These are phyloP conservation scores for Peromyscus eremicus DNA, from an alignment of 2,797 vertebrate genomes.

Conservation along the genomic window DNA sequence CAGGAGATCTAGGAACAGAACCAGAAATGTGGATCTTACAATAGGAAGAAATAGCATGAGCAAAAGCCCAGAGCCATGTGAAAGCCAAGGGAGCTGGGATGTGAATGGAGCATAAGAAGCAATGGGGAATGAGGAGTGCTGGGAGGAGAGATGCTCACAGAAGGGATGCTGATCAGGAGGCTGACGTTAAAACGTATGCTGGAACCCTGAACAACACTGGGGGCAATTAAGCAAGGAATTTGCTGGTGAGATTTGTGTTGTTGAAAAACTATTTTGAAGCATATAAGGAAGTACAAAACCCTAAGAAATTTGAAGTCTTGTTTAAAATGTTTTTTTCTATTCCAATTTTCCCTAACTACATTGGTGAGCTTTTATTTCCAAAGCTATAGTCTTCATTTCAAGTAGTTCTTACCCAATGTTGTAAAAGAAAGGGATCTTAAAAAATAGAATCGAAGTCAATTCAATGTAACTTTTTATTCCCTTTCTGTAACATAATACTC, in stretches of 20 bases:
- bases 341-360: slow-evolving; percentile 19
- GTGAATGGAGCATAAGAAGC: neutral
- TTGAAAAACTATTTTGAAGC: neutral
- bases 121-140: neutral
- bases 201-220: neutral
- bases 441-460: slow-evolving; percentile 58
- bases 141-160: neutral
- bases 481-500: slow-evolving; percentile 44
- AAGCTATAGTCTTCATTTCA: slow-evolving; percentile 68
- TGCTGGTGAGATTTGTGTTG: slow-evolving; percentile 1
- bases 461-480: slow-evolving; percentile 58
- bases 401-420: slow-evolving; percentile 46
- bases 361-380: slow-evolving; percentile 67
- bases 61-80: neutral
- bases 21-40: neutral
- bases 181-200: neutral
- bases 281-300: slow-evolving; percentile 48
- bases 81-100: neutral
- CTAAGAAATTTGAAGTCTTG: slow-evolving; percentile 54
- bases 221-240: slow-evolving; percentile 17
- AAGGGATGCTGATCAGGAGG: neutral
- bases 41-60: neutral
- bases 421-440: slow-evolving; percentile 56
- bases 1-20: neutral
- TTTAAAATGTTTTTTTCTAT: slow-evolving; percentile 66